A percentile compares a stretch with the other conserved stretches of the same genome.
These are phyloP conservation scores for Ovis aries DNA, from an alignment of 2,113 vertebrate genomes.

Conservation along the genomic window ARS-UI_Ramb_v3.0 NC_056061.1:11700501-11701000, in stretches of 20 bases:
- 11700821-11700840: not conserved
- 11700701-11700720: not conserved
- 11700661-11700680: not conserved
- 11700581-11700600: not conserved
- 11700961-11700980: not conserved
- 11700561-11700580: not conserved
- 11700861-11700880: not conserved
- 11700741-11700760: not conserved
- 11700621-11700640: not conserved
- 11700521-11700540: not conserved
- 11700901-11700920: not conserved
- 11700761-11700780: not conserved
- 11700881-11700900: not conserved
- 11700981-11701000: not conserved
- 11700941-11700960: not conserved
- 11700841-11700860: not conserved
- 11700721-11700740: not conserved
- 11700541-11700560: rapidly evolving
- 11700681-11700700: not conserved
- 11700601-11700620: not conserved
- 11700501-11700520: not conserved
- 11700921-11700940: not conserved
- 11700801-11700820: not conserved
- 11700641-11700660: not conserved
- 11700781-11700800: not conserved